A percentile compares a stretch with the other conserved stretches of the same genome.
Evolutionary conservation across 2,888 invertebrate genomes (phyloP).

Genomic region (Magallana nippona): DNA sequence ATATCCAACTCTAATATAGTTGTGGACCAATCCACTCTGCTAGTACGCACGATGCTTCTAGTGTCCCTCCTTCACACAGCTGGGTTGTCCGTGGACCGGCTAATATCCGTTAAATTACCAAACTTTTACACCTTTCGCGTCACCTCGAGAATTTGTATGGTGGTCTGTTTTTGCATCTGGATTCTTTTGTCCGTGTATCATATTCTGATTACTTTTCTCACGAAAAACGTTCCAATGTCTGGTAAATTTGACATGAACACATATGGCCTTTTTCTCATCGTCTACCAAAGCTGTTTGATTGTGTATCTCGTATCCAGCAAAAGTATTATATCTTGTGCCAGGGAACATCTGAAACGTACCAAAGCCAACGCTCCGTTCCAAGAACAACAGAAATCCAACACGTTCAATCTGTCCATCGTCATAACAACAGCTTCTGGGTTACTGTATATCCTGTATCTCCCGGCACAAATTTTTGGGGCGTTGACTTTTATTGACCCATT

Average conservation of each 20-base stretch:
- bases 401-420: background rate
- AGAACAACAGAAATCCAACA: background rate
- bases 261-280: background rate
- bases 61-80: background rate
- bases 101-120: background rate
- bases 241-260: background rate
- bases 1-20: background rate
- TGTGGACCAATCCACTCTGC: background rate
- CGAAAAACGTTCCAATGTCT: background rate
- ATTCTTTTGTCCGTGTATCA: background rate
- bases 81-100: background rate
- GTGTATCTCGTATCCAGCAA: background rate
- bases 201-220: background rate
- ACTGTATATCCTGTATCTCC: background rate
- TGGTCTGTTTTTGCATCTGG: background rate
- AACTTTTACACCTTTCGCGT: background rate
- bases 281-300: background rate
- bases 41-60: background rate
- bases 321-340: no score
- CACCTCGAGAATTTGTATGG: background rate
- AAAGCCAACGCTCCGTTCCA: no score
- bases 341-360: no score
- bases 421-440: slow-evolving; percentile 6
- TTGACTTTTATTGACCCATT: background rate
- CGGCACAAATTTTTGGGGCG: background rate